Conservation (phyloP, 1,140 invertebrate genomes). For the Subanguina moxae region DNA sequence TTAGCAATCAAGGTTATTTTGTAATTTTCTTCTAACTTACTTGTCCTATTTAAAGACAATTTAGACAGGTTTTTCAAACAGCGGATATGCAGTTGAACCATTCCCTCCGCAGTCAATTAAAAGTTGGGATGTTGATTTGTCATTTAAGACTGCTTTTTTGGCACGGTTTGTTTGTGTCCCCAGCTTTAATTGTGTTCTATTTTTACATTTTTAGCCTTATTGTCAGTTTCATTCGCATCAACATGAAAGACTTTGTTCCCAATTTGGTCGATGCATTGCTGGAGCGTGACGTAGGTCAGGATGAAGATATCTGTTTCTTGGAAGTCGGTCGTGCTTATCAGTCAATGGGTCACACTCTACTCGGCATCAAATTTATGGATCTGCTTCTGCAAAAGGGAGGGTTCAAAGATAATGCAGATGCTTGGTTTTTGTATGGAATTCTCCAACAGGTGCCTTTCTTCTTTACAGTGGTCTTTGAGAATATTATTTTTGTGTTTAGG, state of each 20-base stretch:
- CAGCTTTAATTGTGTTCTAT: too few species aligned
- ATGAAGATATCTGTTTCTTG: constrained; percentile 41
- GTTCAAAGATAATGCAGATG: constrained; percentile 28
- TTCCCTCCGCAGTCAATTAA: constrained; percentile 29
- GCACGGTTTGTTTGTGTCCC: neutral
- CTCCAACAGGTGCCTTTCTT: constrained; percentile 31
- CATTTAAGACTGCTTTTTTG: constrained; percentile 37
- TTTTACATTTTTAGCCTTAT: constrained; percentile 9
- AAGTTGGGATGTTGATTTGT: constrained; percentile 23
- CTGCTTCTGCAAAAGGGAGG: constrained; percentile 12
- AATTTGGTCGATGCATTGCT: constrained; percentile 35
- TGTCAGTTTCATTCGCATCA: constrained; percentile 34
- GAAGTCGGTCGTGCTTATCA: constrained; percentile 40
- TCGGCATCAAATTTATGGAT: constrained; percentile 26
- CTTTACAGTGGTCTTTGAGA: neutral
- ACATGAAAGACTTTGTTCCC: constrained; percentile 27
- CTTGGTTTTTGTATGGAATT: constrained; percentile 40
- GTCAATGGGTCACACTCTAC: constrained; percentile 9
- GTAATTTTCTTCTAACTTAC: too few species aligned
- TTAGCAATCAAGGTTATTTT: constrained; percentile 24
- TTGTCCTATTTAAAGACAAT: too few species aligned
- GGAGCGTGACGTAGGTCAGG: constrained; percentile 21
- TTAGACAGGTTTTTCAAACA: constrained; percentile 36
- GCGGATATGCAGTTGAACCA: constrained; percentile 36
- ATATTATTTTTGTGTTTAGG: constrained; percentile 13